Evolutionary conservation across 1,140 invertebrate genomes (phyloP).

Genomic region (Megalopta genalis): DNA sequence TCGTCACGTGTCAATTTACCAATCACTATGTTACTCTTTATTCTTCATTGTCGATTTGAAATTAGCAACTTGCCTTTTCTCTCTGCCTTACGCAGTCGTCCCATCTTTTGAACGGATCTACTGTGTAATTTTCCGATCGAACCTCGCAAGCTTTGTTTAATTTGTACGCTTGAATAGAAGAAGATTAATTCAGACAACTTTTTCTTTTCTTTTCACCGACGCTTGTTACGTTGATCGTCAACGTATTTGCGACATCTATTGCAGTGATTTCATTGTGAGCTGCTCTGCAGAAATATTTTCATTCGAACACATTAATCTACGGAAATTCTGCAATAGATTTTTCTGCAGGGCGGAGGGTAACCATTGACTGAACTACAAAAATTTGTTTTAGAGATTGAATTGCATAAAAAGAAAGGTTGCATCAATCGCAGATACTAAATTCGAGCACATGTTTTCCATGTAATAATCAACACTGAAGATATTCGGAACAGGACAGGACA

Average conservation of each 20-base stretch:
- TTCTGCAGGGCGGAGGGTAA: conserved; percentile 55
- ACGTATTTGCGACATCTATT: background rate
- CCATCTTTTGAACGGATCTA: conserved; percentile 45
- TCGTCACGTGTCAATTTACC: background rate
- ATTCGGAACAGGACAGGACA: conserved; percentile 41
- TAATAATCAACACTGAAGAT: conserved; percentile 54
- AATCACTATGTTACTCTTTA: background rate
- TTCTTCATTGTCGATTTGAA: conserved; percentile 2
- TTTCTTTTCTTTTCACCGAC: background rate
- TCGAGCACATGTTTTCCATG: conserved; percentile 73
- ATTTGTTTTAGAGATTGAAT: conserved; percentile 65
- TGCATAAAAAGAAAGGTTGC: conserved; percentile 77
- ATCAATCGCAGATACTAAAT: conserved; percentile 75
- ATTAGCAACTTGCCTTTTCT: conserved; percentile 27
- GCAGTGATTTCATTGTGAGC: conserved; percentile 58
- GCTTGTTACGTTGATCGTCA: background rate
- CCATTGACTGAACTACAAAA: conserved; percentile 17
- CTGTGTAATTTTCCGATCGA: conserved; percentile 27
- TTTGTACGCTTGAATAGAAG: background rate
- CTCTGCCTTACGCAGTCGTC: conserved; percentile 50
- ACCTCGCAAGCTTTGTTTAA: background rate
- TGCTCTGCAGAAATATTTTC: conserved; percentile 60
- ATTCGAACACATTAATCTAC: too few species aligned
- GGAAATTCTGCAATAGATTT: background rate
- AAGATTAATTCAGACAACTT: background rate